Evolutionary conservation across 2,888 invertebrate genomes (phyloP), one percentile per base, ranked within the genome.

Genomic region (Steinernema scapterisci): DNA sequence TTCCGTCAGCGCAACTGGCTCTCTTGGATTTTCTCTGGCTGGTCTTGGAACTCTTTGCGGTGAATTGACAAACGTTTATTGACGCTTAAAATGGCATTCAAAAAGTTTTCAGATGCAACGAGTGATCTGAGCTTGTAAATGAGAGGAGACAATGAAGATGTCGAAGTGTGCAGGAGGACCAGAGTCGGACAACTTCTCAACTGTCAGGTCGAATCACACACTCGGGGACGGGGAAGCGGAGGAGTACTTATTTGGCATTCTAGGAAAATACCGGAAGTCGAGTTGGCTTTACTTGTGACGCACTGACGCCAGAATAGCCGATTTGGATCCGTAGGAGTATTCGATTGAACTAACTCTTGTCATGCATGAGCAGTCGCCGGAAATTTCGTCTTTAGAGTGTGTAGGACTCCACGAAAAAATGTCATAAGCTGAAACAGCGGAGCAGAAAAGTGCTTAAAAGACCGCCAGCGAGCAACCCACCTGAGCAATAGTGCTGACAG

Each of bases 401-500:
- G 63, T 63, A 38, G 63, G 78, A 52, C 71, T 75, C 77, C 79
- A 82, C 13, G 82, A 81, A 73, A 76, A 82, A 52, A 82, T 82
- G 54, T 82, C 82, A 56, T 82, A 82, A 1, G 82, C 81, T 82
- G 38, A 27, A 80, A 21, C 25, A n/a, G 45, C 38, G 70, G 38
- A 25, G 48, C 51, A 9, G 16, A 27, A 27, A 31, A 23, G 45
- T 9, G 16, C 21, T 56, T 76, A 75, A 43, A 78, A 19, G 48
- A 3, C 13, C 48, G 27, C 43, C 21, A 23, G 19, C 19, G 56
- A 19, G 9, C 25, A 52, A 70, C 74, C 72, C 43, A 84, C 84
- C 83, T 46, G 83, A 80, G 75, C 85, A 85, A 56, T 82, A 85
- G 73, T 84, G 82, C 48, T 80, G 71, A 63, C 85, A 85, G 27